Percentiles rank a stretch among this genome's conserved stretches.
Conservation (phyloP, 2,113 vertebrate species). For the Halcyon senegalensis region DNA sequence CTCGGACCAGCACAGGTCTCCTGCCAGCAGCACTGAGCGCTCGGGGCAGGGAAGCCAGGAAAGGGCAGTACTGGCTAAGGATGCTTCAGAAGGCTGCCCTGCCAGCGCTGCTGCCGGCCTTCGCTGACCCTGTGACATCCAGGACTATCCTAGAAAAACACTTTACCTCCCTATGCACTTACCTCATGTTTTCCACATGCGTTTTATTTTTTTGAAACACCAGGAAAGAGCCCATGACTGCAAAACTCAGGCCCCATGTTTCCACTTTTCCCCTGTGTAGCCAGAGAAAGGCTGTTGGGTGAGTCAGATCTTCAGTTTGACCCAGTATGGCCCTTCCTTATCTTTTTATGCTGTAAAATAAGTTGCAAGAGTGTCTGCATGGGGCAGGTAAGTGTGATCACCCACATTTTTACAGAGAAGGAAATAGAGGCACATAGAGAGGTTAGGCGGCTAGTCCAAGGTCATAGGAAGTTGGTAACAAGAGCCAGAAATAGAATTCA, state of each 20-base stretch:
- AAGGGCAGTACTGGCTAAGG: not conserved
- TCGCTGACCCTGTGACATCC: not conserved
- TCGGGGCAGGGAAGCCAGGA: not conserved
- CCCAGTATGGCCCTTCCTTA: not conserved
- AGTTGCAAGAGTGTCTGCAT: not conserved
- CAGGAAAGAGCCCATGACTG: not conserved
- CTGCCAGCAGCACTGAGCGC: not conserved
- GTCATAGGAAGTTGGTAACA: slow-evolving; percentile 61
- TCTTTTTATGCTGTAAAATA: not conserved
- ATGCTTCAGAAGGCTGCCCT: not conserved
- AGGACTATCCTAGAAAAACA: not conserved
- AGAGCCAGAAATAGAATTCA: slow-evolving; percentile 36
- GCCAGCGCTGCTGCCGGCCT: not conserved
- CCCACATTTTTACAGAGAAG: not conserved
- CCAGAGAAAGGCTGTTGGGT: not conserved
- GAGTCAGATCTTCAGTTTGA: not conserved
- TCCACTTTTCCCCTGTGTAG: not conserved
- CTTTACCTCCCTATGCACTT: not conserved
- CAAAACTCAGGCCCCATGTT: accelerated
- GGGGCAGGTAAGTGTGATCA: not conserved
- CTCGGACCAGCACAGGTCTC: not conserved
- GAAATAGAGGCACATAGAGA: slow-evolving; percentile 6
- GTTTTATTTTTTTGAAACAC: not conserved
- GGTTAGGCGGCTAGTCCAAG: not conserved
- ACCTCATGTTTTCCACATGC: not conserved